Conservation (phyloP, 2,797 vertebrate genomes). For the Botia almorhae region DNA sequence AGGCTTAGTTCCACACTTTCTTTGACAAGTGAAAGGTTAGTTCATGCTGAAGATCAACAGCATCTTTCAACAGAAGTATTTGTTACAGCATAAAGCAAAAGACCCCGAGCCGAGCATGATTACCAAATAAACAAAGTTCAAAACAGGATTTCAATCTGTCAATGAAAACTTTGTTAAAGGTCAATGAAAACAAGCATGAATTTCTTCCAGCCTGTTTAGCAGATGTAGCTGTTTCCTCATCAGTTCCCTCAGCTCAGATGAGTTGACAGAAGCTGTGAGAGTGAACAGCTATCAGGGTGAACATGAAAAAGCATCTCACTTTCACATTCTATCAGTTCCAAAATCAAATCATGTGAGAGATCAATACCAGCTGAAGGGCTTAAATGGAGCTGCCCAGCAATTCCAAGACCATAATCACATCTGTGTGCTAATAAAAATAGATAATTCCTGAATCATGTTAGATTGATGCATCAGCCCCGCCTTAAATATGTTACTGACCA, state of each 20-base stretch:
- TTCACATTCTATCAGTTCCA: background rate
- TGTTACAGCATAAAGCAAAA: constrained; percentile 62
- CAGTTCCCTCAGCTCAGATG: constrained; percentile 47
- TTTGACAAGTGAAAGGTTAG: constrained; percentile 77
- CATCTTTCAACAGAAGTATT: constrained; percentile 60
- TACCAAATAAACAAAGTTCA: constrained; percentile 32
- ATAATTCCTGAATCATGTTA: no score
- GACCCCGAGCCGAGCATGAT: constrained; percentile 69
- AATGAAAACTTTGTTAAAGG: background rate
- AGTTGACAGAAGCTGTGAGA: constrained; percentile 67
- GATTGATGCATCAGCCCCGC: no score
- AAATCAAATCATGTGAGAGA: background rate
- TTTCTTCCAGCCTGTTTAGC: background rate
- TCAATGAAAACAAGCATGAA: background rate
- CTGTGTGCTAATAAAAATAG: no score
- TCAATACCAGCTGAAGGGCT: background rate
- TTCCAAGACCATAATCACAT: background rate
- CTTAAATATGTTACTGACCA: no score
- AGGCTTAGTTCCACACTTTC: constrained; percentile 82
- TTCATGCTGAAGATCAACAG: constrained; percentile 89
- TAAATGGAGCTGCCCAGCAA: background rate
- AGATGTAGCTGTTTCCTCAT: background rate
- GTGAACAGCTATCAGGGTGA: constrained; percentile 65
- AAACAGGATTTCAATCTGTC: background rate
- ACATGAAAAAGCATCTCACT: constrained; percentile 63